Evolutionary conservation across 2,888 invertebrate species (phyloP), one percentile per base, ranked within the genome.

Genomic region (Euspilapteryx auroguttella): DNA sequence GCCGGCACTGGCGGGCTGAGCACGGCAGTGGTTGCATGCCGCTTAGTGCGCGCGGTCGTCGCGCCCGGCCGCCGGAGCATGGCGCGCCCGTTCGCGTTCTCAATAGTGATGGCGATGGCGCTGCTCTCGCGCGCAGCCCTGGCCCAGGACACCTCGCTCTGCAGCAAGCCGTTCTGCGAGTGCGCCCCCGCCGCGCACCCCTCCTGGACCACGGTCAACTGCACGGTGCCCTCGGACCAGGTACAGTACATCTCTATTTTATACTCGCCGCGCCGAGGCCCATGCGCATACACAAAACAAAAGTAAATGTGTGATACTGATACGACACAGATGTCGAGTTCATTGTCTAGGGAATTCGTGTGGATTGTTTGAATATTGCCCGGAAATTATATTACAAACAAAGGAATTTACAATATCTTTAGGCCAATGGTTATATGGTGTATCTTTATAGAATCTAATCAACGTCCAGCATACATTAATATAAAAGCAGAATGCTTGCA

Each of bases 171-270:
- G 32, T 81, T 73, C 41, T 86, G 86, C 62, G 69, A 66, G 40
- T 86, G 86, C 52, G 61, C 65, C 22, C 62, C 76, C 27, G 78
- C 69, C 28, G 68, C 71, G 14, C 79, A 79, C 39, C 78, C 79
- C 25, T 55, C 53, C 26, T 84, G 84, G 83, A 77, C 77, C 44
- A 75, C 64, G 41, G 75, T 85, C 46, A 83, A 83, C 62, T 86
- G 86, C 56, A 78, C 80, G 40, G 76, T 85, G 44, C 63, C 68
- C 35, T 54, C 55, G 32, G 62, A 76, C 47, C 79, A 83, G 82
- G 86, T 83, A 78, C 71, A 65, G 40, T 34, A 37, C 34, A 28
- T 34, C 32, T 35, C 32, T 28, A 37, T 31, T 37, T 42, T 37
- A 34, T 21, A 32, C 21, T 14, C 14, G 17, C 27, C 28, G n/a